Percentiles rank a stretch among this genome's conserved stretches.
Conservation (phyloP, 53 echinoderm and acorn worm species). For the Temnopleurus reevesii region DNA sequence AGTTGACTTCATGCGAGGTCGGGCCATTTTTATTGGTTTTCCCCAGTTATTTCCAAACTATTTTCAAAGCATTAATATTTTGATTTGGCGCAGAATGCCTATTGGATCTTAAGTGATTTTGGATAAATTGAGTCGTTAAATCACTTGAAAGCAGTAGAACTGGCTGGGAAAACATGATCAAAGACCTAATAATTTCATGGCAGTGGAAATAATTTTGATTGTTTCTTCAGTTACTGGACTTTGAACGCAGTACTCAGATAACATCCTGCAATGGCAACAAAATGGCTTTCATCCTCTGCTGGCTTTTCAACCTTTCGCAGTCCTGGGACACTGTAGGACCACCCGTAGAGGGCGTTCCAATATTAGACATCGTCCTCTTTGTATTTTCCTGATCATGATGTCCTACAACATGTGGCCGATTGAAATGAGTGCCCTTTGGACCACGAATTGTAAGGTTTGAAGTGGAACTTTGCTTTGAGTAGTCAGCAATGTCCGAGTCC, state of each 20-base stretch:
- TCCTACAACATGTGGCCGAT: background rate
- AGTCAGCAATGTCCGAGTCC: background rate
- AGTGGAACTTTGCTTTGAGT: conserved; percentile 8
- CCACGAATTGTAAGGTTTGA: background rate
- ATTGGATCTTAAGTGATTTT: too few relatives aligned
- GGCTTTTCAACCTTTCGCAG: background rate
- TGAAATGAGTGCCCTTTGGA: background rate
- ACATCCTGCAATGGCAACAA: background rate
- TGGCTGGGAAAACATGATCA: too few relatives aligned
- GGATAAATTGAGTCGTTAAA: too few relatives aligned
- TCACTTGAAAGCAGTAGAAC: too few relatives aligned
- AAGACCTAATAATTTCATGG: background rate
- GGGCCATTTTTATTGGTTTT: too few relatives aligned
- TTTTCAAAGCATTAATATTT: too few relatives aligned
- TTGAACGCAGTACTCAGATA: background rate
- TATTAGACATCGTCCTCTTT: background rate
- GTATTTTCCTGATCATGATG: background rate
- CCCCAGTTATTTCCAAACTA: too few relatives aligned
- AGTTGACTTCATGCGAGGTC: too few relatives aligned
- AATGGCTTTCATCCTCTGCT: background rate
- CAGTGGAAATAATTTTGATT: background rate
- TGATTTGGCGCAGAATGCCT: too few relatives aligned
- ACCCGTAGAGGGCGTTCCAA: background rate
- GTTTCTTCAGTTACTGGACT: background rate
- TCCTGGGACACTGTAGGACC: background rate